These are phyloP conservation scores for Phasia obesa DNA, from an alignment of 2,888 invertebrate species.

Conservation along the genomic window DNA sequence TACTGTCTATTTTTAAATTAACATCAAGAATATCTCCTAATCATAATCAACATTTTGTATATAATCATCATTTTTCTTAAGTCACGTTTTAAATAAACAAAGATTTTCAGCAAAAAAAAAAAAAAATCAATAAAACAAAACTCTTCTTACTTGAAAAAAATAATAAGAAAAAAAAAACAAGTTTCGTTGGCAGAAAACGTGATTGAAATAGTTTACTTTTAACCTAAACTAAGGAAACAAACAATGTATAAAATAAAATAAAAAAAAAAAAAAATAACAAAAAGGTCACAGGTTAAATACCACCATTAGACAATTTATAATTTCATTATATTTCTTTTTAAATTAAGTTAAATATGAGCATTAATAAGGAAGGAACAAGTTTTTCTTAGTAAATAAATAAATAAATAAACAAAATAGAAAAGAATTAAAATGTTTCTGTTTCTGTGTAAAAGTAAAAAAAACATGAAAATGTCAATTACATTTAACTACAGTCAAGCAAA, in stretches of 20 bases:
- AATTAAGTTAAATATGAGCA: background rate
- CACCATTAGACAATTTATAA: conserved; percentile 31
- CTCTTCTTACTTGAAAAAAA: conserved; percentile 4
- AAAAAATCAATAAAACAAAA: conserved; percentile 47
- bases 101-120: conserved; percentile 39
- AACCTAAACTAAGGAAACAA: conserved; percentile 18
- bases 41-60: conserved; percentile 44
- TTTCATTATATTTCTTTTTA: conserved; percentile 50
- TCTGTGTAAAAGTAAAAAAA: too few species aligned
- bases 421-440: background rate
- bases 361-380: too few species aligned
- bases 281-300: conserved; percentile 58
- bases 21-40: background rate
- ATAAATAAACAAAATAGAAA: background rate
- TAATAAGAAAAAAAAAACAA: conserved; percentile 29
- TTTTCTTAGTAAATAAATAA: background rate
- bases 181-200: conserved; percentile 63
- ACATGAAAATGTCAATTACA: too few species aligned
- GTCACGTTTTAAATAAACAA: conserved; percentile 66
- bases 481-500: too few species aligned
- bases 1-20: background rate
- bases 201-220: conserved; percentile 65
- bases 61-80: conserved; percentile 36
- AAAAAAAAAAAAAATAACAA: background rate
- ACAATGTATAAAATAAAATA: conserved; percentile 44